phyloP scores from a whole-genome alignment of 2,797 vertebrate species.

The Channa striata region DNA sequence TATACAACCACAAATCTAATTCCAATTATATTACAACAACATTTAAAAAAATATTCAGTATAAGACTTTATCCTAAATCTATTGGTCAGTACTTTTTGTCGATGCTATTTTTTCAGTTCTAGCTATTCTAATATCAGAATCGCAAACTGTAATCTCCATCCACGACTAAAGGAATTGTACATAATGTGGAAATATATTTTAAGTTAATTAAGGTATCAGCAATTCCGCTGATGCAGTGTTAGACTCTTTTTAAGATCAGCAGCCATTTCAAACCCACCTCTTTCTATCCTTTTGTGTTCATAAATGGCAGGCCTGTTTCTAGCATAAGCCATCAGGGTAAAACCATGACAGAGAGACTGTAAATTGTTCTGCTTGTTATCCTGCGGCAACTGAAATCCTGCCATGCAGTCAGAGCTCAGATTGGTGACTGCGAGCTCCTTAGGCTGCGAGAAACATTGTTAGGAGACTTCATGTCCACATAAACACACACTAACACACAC shows the following conservation, averaged over 20 bases:
- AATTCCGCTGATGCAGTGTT: conserved; percentile 26
- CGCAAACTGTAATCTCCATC: neutral
- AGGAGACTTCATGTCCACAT: conserved; percentile 55
- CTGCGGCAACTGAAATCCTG: conserved; percentile 75
- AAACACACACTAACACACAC: conserved; percentile 27
- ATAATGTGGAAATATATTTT: conserved; percentile 9
- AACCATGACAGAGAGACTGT: conserved; percentile 71
- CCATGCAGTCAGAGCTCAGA: conserved; percentile 69
- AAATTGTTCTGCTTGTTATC: conserved; percentile 81
- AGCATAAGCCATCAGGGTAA: conserved; percentile 64
- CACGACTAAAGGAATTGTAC: conserved; percentile 13
- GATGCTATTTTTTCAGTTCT: too few relatives aligned
- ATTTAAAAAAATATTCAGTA: too few relatives aligned
- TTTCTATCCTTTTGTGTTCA: conserved; percentile 33
- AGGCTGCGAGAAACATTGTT: conserved; percentile 75
- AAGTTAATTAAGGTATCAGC: conserved; percentile 34
- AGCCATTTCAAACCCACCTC: conserved; percentile 27
- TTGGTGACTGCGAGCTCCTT: conserved; percentile 73
- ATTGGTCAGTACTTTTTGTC: too few relatives aligned
- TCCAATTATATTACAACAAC: too few relatives aligned
- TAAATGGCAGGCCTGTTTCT: conserved; percentile 59
- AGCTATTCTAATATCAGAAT: neutral
- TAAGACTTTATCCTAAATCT: too few relatives aligned
- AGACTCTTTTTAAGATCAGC: conserved; percentile 27
- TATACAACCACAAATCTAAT: too few relatives aligned